These are phyloP conservation scores for Neoarius graeffei DNA, from an alignment of 2,113 vertebrate genomes.

Conservation along the genomic window DNA sequence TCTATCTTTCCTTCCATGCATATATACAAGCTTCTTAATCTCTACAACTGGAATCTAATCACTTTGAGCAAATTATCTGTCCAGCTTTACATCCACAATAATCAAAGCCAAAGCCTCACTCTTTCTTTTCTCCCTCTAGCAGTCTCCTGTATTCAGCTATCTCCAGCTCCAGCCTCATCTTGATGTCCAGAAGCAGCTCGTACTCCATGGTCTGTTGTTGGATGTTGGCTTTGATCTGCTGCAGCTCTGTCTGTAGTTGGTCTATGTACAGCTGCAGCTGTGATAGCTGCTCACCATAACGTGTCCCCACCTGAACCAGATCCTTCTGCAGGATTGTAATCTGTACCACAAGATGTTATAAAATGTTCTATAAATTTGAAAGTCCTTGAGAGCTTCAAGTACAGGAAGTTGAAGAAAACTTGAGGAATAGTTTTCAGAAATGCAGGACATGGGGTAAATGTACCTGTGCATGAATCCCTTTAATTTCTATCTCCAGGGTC, in stretches of 20 bases:
- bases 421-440: not conserved
- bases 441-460: not conserved
- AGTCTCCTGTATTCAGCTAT: constrained; percentile 73
- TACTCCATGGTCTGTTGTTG: constrained; percentile 61
- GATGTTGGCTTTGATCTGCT: constrained; percentile 50
- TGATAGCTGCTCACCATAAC: constrained; percentile 49
- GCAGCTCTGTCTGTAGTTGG: constrained; percentile 59
- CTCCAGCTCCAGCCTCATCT: constrained; percentile 73
- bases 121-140: constrained; percentile 60
- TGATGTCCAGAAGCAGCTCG: constrained; percentile 67
- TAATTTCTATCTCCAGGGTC: constrained; percentile 70
- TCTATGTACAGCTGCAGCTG: constrained; percentile 61
- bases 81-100: not conserved
- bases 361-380: not conserved
- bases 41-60: not conserved
- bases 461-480: constrained; percentile 70
- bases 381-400: not conserved
- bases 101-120: not conserved
- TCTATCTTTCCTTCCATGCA: not conserved
- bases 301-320: constrained; percentile 46
- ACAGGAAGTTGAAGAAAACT: not conserved
- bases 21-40: not conserved
- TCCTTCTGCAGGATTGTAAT: constrained; percentile 54
- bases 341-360: constrained; percentile 48
- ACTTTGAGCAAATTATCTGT: not conserved